Evolutionary conservation across 2,888 invertebrate genomes (phyloP).

Genomic region (Hypomecis atomaria): DNA sequence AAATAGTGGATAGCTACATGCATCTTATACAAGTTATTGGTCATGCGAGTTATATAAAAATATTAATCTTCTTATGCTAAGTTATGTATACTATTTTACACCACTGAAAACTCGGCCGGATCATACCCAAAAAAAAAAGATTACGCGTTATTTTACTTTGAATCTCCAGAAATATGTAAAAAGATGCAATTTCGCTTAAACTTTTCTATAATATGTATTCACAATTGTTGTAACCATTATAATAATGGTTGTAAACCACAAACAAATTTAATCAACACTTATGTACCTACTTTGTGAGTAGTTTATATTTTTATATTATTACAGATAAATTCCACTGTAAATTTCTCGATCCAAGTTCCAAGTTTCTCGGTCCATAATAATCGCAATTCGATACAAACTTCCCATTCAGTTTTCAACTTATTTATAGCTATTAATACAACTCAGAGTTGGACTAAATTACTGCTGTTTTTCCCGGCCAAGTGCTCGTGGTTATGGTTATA

Average conservation of each 20-base stretch:
- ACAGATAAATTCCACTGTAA: no score
- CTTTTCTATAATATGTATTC: no score
- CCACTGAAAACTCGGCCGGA: constrained; percentile 11
- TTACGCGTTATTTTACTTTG: no score
- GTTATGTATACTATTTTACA: constrained; percentile 13
- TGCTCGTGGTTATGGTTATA: constrained; percentile 16
- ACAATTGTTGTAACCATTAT: no score
- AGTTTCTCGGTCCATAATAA: no score
- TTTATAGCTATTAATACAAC: constrained; percentile 9
- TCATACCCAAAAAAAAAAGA: no score
- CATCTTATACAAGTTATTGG: constrained; percentile 58
- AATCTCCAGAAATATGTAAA: background rate
- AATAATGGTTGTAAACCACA: no score
- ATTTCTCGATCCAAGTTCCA: no score
- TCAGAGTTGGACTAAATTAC: constrained; percentile 5
- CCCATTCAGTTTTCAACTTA: background rate
- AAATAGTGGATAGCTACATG: constrained; percentile 39
- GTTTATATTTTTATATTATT: no score
- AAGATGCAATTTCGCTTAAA: background rate
- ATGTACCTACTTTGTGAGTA: no score
- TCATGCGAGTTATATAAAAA: constrained; percentile 73
- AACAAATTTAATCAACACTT: no score
- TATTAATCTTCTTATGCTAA: constrained; percentile 56
- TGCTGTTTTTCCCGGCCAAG: constrained; percentile 1
- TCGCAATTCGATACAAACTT: no score